Evolutionary conservation across 2,113 vertebrate genomes (phyloP).

Genomic region (Dinomys branickii): DNA sequence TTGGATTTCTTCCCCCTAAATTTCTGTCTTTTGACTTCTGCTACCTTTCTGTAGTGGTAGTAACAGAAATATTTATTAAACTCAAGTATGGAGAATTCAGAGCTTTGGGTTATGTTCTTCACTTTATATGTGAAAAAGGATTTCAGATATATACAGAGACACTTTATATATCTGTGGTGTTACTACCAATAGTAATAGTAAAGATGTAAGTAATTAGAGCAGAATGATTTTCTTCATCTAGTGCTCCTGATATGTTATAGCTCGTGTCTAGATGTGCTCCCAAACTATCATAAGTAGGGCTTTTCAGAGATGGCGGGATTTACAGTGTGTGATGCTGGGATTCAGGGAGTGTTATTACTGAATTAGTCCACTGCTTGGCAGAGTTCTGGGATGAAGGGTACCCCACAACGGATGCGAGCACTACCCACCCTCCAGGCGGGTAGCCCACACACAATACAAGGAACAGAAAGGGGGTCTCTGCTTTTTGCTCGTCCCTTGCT

Average conservation of each 20-base stretch:
- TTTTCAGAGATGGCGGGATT: not conserved
- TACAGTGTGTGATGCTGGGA: not conserved
- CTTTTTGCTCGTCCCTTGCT: not conserved
- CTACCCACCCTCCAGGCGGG: not conserved
- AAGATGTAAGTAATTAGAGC: not conserved
- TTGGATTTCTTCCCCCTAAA: conserved; percentile 35
- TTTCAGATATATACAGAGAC: not conserved
- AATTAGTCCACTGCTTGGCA: not conserved
- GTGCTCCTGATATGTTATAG: not conserved
- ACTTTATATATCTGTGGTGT: not conserved
- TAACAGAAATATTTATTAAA: conserved; percentile 48
- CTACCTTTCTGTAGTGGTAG: not conserved
- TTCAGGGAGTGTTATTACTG: not conserved
- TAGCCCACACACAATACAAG: not conserved
- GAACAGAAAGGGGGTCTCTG: not conserved
- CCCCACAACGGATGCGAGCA: not conserved
- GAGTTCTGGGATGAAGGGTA: not conserved
- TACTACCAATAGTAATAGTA: not conserved
- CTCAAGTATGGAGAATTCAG: not conserved
- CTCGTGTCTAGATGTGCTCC: not conserved
- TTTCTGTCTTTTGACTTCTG: not conserved
- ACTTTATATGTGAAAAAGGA: not conserved
- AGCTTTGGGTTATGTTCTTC: not conserved
- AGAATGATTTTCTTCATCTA: conserved; percentile 20
- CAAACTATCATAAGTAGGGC: not conserved